Percentiles rank a stretch among this genome's conserved stretches.
Conservation (phyloP, 2,797 vertebrate species). For the Halcyon leucocephala region DNA sequence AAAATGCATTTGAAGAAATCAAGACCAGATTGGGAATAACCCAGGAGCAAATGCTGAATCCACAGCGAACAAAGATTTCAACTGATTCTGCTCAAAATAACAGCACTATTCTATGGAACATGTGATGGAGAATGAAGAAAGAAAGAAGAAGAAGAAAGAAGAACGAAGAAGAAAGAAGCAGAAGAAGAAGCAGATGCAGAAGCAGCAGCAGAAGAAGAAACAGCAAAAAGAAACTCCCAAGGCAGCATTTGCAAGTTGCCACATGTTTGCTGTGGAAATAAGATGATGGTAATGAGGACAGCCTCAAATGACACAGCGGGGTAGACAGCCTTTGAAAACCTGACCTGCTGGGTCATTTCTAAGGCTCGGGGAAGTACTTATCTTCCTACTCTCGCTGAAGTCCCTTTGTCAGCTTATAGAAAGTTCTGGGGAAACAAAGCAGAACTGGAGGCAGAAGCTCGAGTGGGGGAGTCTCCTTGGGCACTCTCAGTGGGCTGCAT, state of each 20-base stretch:
- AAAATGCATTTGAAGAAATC: neutral
- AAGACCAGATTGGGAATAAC: neutral
- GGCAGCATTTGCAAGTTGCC: neutral
- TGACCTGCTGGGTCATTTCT: neutral
- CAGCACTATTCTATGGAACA: rapidly evolving
- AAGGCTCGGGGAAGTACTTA: neutral
- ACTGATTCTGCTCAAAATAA: neutral
- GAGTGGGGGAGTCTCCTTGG: neutral
- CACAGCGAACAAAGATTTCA: neutral
- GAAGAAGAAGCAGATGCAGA: too few species aligned
- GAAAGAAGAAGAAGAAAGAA: too few species aligned
- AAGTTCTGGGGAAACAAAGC: neutral
- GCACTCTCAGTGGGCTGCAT: neutral
- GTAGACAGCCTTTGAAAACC: neutral
- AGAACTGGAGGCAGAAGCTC: neutral
- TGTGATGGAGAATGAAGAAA: neutral
- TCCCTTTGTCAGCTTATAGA: neutral
- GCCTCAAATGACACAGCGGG: rapidly evolving
- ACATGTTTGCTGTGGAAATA: neutral
- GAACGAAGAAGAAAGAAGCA: too few species aligned
- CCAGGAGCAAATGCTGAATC: neutral
- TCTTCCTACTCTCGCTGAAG: too few species aligned
- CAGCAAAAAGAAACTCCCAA: neutral
- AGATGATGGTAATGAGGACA: neutral
- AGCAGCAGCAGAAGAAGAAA: too few species aligned